Conservation (phyloP, 2,888 invertebrate species). For the Stenoptilia bipunctidactyla region DNA sequence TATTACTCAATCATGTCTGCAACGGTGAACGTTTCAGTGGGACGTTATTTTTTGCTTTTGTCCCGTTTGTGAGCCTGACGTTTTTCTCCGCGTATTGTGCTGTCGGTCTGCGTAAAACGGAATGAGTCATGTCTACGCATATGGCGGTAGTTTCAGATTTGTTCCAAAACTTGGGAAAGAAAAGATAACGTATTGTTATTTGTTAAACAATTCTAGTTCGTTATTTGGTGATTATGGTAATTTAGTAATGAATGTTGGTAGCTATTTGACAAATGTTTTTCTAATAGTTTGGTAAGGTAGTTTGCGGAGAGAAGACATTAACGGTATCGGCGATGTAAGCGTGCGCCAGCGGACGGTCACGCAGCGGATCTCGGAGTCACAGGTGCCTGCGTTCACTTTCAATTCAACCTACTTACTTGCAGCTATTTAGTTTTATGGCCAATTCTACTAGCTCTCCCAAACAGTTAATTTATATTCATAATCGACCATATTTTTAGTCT, state of each 20-base stretch:
- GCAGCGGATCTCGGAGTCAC: conserved; percentile 34
- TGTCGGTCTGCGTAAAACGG: conserved; percentile 21
- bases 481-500: neutral
- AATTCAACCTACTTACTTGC: conserved; percentile 23
- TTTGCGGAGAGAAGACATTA: conserved; percentile 21
- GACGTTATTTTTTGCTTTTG: conserved; percentile 28
- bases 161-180: conserved; percentile 10
- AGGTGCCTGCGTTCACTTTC: conserved; percentile 64
- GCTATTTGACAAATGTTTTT: no score
- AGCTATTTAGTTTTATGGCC: conserved; percentile 1
- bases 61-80: conserved; percentile 28
- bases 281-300: no score
- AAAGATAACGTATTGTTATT: no score
- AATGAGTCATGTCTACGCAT: neutral
- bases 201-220: no score
- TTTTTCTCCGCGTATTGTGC: conserved; percentile 48
- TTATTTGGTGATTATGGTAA: no score
- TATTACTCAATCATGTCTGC: conserved; percentile 61
- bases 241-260: no score
- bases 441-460: neutral
- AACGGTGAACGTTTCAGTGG: conserved; percentile 47
- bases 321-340: conserved; percentile 31
- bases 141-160: conserved; percentile 15
- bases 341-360: conserved; percentile 55
- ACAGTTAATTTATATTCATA: neutral